Evolutionary conservation across 1,140 invertebrate genomes (phyloP).

Genomic region (Magallana angulata): DNA sequence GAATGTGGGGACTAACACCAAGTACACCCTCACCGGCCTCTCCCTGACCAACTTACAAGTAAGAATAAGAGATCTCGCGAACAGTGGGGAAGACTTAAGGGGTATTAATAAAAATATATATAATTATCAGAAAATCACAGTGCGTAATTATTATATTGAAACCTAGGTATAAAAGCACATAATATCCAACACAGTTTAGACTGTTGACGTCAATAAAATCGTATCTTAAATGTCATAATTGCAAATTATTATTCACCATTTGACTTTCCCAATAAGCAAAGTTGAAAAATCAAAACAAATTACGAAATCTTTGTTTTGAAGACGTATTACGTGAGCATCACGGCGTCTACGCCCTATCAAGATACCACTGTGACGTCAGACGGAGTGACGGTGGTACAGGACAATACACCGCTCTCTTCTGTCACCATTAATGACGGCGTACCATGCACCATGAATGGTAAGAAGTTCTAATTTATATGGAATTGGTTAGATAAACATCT

Average conservation of each 20-base stretch:
- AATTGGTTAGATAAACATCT: too few species aligned
- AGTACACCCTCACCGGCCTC: slow-evolving; percentile 36
- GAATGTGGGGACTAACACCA: slow-evolving; percentile 44
- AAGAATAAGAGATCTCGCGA: not conserved
- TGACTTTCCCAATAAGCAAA: too few species aligned
- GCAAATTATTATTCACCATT: too few species aligned
- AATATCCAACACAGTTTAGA: too few species aligned
- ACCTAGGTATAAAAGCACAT: too few species aligned
- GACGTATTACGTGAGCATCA: slow-evolving; percentile 57
- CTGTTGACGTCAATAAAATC: too few species aligned
- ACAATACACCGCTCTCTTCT: not conserved
- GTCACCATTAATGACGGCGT: slow-evolving; percentile 43
- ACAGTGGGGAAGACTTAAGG: too few species aligned
- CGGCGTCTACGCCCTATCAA: slow-evolving; percentile 50
- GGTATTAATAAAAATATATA: too few species aligned
- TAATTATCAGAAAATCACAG: too few species aligned
- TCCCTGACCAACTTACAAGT: slow-evolving; percentile 37
- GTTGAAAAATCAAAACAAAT: too few species aligned
- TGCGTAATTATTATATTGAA: too few species aligned
- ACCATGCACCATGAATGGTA: slow-evolving; percentile 41
- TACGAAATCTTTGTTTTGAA: not conserved
- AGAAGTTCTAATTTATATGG: not conserved
- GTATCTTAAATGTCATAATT: too few species aligned
- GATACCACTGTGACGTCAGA: slow-evolving; percentile 53
- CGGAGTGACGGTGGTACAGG: slow-evolving; percentile 55